A percentile compares a stretch with the other conserved stretches of the same genome.
Conservation (phyloP, 2,888 invertebrate genomes). For the Dicranocentrus wangi region DNA sequence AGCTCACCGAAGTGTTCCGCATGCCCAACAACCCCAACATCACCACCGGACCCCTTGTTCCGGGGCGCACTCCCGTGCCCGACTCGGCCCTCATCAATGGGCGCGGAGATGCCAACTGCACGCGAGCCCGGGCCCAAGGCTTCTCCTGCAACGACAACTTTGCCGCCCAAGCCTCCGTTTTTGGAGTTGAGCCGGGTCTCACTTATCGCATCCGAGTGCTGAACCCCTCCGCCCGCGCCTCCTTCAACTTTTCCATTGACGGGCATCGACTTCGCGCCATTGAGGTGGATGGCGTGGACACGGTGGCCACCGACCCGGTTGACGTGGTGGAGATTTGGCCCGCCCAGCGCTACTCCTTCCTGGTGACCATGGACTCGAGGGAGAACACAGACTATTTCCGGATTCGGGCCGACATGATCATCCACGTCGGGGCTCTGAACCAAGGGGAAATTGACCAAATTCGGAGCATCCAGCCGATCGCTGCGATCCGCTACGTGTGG, state of each 20-base stretch:
- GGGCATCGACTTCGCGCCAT: conserved; percentile 23
- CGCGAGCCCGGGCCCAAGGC: neutral
- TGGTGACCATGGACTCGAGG: conserved; percentile 21
- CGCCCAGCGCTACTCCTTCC: conserved; percentile 34
- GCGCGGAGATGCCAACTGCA: neutral
- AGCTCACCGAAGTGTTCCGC: neutral
- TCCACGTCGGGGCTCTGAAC: neutral
- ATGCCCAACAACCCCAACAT: neutral
- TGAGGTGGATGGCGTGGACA: conserved; percentile 50
- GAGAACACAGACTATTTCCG: neutral
- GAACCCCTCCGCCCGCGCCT: conserved; percentile 16
- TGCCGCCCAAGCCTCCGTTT: neutral
- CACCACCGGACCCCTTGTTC: neutral
- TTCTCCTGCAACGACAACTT: neutral
- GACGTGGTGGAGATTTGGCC: conserved; percentile 16
- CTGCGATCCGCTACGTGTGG: neutral
- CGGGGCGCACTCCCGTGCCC: conserved; percentile 9
- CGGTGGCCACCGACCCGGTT: neutral
- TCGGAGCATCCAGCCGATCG: neutral
- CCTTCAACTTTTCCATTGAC: conserved; percentile 35
- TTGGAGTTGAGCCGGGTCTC: neutral
- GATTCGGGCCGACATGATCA: neutral
- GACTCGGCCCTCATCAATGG: conserved; percentile 39
- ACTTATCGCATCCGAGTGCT: conserved; percentile 42
- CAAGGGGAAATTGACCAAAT: neutral